phyloP scores from a whole-genome alignment of 2,113 vertebrate species.

The Coreoperca whiteheadi region DNA sequence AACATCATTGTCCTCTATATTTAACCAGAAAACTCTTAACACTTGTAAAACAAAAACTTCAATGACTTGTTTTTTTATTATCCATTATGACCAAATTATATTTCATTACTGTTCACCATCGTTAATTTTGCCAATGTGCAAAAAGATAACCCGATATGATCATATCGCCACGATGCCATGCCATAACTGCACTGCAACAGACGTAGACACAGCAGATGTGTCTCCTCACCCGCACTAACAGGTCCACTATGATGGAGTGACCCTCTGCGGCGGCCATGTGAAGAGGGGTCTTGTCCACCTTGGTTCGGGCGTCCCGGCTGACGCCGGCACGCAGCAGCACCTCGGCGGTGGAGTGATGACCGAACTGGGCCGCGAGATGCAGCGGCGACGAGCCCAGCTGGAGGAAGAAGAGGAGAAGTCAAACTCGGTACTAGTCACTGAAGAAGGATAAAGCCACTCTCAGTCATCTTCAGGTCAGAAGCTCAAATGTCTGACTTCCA shows the following conservation, averaged over 20 bases:
- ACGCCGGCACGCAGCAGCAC: slow-evolving; percentile 19
- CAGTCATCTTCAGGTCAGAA: neutral
- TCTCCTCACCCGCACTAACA: slow-evolving; percentile 84
- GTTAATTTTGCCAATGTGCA: no score
- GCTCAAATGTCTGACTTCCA: neutral
- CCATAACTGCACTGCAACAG: no score
- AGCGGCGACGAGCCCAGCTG: slow-evolving; percentile 25
- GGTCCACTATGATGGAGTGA: slow-evolving; percentile 78
- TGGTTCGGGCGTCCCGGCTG: slow-evolving; percentile 20
- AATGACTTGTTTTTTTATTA: no score
- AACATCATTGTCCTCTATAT: neutral
- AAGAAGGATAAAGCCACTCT: neutral
- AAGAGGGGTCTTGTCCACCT: slow-evolving; percentile 31
- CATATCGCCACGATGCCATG: neutral
- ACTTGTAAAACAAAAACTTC: no score
- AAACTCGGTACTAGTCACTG: neutral
- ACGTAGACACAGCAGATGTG: neutral
- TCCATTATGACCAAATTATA: no score
- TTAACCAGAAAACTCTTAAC: neutral
- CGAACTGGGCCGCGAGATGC: neutral
- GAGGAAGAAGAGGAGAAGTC: neutral
- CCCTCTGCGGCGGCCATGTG: slow-evolving; percentile 15
- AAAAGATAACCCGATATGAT: neutral
- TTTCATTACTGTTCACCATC: no score
- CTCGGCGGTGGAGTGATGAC: slow-evolving; percentile 2